Evolutionary conservation across 2,113 vertebrate genomes (phyloP).

Genomic region (Eclectus roratus): DNA sequence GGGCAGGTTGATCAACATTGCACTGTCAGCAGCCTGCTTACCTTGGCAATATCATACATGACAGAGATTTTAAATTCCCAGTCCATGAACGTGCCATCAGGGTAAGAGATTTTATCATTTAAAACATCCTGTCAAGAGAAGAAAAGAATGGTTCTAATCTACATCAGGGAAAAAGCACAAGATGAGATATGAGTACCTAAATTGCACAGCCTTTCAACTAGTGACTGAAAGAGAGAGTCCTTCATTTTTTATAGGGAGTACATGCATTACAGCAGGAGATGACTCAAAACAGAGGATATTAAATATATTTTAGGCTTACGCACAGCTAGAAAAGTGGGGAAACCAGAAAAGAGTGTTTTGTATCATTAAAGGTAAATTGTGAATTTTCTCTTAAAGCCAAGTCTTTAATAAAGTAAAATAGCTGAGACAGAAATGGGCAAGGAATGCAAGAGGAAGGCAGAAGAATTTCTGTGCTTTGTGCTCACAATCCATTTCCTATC

Average conservation of each 20-base stretch:
- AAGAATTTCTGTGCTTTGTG: background rate
- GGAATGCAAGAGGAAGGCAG: background rate
- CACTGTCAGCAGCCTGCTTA: constrained; percentile 55
- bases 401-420: background rate
- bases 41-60: constrained; percentile 98
- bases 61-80: constrained; percentile 98
- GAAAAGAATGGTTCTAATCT: background rate
- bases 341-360: background rate
- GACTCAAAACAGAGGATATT: background rate
- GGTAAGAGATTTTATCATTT: constrained; percentile 94
- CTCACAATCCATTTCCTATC: background rate
- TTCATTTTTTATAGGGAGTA: background rate
- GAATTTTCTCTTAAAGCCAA: background rate
- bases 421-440: background rate
- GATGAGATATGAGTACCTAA: background rate
- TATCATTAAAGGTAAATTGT: background rate
- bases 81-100: constrained; percentile 96
- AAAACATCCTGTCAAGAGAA: constrained; percentile 84
- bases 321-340: background rate
- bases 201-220: background rate
- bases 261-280: background rate
- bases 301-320: background rate
- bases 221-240: background rate
- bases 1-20: background rate
- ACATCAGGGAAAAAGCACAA: background rate